Conservation (phyloP, 2,113 vertebrate species). For the Myotis yumanensis region DNA sequence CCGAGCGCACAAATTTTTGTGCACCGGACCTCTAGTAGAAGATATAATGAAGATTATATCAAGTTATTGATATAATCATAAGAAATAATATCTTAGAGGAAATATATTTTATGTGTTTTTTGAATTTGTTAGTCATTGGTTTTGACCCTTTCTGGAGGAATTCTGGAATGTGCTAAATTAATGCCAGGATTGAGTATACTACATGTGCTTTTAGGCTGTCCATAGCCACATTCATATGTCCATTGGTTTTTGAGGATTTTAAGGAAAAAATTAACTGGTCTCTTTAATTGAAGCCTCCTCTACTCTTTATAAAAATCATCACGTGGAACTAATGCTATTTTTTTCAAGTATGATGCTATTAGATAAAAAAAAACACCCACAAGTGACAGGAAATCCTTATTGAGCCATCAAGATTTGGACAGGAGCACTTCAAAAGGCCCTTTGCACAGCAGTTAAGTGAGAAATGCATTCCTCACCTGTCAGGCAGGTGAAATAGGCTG, state of each 20-base stretch:
- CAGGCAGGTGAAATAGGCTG: background rate
- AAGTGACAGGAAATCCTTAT: background rate
- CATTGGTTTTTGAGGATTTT: background rate
- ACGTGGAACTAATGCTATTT: background rate
- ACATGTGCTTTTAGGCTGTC: background rate
- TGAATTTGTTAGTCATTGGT: background rate
- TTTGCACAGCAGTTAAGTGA: background rate
- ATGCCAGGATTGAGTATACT: background rate
- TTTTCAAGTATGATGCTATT: background rate
- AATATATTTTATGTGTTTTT: background rate
- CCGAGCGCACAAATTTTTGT: too few relatives aligned
- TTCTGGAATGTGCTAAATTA: background rate
- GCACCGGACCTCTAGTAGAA: too few relatives aligned
- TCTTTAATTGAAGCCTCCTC: background rate
- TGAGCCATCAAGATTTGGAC: background rate
- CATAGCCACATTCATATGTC: background rate
- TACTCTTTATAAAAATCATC: background rate
- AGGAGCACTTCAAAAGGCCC: background rate
- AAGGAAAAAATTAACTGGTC: background rate
- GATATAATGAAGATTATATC: background rate
- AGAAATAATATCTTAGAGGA: background rate
- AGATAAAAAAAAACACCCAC: background rate
- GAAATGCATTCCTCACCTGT: background rate
- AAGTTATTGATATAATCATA: background rate
- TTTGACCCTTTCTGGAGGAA: background rate